Evolutionary conservation across 2,888 invertebrate species (phyloP).

Genomic region (Drosophila mercatorum): DNA sequence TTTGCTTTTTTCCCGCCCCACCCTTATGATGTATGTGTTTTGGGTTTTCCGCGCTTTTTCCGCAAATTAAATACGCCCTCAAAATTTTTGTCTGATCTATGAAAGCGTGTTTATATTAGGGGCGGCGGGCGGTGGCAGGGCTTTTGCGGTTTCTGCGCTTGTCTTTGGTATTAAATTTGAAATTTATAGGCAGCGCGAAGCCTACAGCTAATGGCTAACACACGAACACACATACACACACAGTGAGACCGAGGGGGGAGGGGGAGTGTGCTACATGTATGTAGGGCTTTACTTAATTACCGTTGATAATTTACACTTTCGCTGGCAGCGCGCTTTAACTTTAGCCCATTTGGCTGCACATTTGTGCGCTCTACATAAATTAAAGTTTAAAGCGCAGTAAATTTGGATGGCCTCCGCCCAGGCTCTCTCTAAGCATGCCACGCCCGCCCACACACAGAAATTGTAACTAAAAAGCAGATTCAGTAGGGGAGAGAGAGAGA

Average conservation of each 20-base stretch:
- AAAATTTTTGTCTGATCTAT: constrained; percentile 33
- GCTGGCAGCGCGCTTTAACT: constrained; percentile 55
- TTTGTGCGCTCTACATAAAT: constrained; percentile 68
- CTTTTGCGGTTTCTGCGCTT: constrained; percentile 44
- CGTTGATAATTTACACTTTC: constrained; percentile 79
- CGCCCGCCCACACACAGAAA: constrained; percentile 33
- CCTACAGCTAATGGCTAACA: constrained; percentile 55
- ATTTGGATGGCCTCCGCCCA: constrained; percentile 39
- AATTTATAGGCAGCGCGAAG: constrained; percentile 67
- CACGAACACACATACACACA: constrained; percentile 24
- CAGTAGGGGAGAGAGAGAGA: neutral
- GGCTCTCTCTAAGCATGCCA: constrained; percentile 19
- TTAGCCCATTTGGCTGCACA: constrained; percentile 46
- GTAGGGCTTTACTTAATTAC: constrained; percentile 71
- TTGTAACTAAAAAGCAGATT: constrained; percentile 57
- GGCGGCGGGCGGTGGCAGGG: neutral
- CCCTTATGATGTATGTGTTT: constrained; percentile 20
- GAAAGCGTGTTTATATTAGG: constrained; percentile 1
- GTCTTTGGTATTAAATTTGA: constrained; percentile 68
- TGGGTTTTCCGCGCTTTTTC: constrained; percentile 17
- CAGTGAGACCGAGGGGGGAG: neutral
- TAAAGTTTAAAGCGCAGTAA: constrained; percentile 76
- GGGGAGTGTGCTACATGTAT: constrained; percentile 28
- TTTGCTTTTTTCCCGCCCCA: neutral
- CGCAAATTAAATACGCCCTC: constrained; percentile 15